Conservation (phyloP, 2,888 invertebrate species). For the Epinotia bilunana region DNA sequence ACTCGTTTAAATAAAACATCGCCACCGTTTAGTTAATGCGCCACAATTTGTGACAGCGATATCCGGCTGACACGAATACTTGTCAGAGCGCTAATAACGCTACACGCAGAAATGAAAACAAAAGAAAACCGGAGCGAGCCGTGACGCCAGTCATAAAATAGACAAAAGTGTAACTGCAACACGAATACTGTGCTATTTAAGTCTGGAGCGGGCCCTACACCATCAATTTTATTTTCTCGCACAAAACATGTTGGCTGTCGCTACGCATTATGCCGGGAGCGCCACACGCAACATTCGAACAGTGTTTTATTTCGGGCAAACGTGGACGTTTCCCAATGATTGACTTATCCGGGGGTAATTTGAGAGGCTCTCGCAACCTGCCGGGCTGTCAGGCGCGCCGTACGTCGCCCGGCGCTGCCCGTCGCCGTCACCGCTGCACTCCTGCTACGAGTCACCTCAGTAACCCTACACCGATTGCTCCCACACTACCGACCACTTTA, state of each 20-base stretch:
- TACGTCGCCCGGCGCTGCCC: slow-evolving; percentile 54
- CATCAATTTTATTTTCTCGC: slow-evolving; percentile 84
- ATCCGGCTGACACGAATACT: slow-evolving; percentile 71
- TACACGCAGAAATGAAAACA: slow-evolving; percentile 70
- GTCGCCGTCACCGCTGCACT: slow-evolving; percentile 52
- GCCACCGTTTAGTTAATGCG: slow-evolving; percentile 54
- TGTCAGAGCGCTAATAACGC: slow-evolving; percentile 76
- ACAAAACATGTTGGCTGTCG: slow-evolving; percentile 84
- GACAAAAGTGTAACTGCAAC: slow-evolving; percentile 80
- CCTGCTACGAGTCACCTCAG: slow-evolving; percentile 52
- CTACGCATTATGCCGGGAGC: slow-evolving; percentile 78
- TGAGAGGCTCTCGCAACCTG: slow-evolving; percentile 74
- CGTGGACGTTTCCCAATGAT: slow-evolving; percentile 81
- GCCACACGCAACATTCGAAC: slow-evolving; percentile 81
- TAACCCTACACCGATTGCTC: slow-evolving; percentile 64
- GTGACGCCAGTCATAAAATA: slow-evolving; percentile 79
- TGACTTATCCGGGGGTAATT: slow-evolving; percentile 84
- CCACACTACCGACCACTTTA: slow-evolving; percentile 48
- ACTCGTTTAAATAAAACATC: slow-evolving; percentile 67
- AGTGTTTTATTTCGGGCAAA: slow-evolving; percentile 81
- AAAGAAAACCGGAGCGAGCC: slow-evolving; percentile 61
- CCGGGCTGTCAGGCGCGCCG: slow-evolving; percentile 49
- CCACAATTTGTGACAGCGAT: slow-evolving; percentile 69
- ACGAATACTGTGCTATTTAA: slow-evolving; percentile 80
- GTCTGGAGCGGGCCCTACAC: slow-evolving; percentile 75